These are phyloP conservation scores for Tretioscincus oriximinensis DNA, from an alignment of 2,113 vertebrate genomes.

Conservation along the genomic window DNA sequence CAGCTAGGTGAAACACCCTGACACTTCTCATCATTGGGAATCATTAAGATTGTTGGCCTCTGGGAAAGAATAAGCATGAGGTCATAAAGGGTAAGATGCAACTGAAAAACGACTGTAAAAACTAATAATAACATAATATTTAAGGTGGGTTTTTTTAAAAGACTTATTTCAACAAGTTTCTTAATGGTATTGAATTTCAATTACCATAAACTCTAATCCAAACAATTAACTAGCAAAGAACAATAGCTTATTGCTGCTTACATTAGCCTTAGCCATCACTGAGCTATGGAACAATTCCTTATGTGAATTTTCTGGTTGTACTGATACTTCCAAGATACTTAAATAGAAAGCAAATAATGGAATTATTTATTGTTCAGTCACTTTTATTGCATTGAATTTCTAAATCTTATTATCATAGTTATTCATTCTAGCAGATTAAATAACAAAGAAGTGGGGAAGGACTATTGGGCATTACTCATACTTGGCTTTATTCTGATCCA, in stretches of 20 bases:
- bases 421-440: not conserved
- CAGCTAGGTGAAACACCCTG: not conserved
- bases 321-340: not conserved
- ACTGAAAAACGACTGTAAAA: too few species aligned
- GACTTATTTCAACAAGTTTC: not conserved
- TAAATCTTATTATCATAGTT: not conserved
- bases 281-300: not conserved
- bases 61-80: not conserved
- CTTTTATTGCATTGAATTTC: not conserved
- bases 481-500: too few species aligned
- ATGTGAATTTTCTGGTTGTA: not conserved
- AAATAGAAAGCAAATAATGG: not conserved
- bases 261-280: too few species aligned
- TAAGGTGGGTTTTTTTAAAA: too few species aligned
- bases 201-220: not conserved
- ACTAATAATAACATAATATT: too few species aligned
- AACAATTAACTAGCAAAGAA: not conserved
- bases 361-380: not conserved
- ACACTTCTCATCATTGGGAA: not conserved
- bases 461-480: too few species aligned
- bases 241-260: not conserved
- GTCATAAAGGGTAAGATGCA: too few species aligned
- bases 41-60: not conserved
- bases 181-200: not conserved
- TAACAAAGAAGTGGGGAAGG: not conserved